phyloP scores from a whole-genome alignment of 2,113 vertebrate genomes.

The Malurus cyaneus region DNA sequence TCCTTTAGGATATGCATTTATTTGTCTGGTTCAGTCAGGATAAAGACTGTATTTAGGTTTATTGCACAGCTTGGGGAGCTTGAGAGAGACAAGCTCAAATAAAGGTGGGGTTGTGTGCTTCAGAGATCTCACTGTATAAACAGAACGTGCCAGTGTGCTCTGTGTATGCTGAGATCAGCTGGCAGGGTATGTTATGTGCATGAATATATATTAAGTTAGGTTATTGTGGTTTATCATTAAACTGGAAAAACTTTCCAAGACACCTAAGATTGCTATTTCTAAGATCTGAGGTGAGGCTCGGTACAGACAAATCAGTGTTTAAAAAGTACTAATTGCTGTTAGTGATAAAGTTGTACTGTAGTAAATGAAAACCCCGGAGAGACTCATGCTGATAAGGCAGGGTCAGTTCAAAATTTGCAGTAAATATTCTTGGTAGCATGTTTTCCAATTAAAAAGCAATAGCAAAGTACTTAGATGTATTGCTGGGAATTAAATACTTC shows the following conservation, averaged over 20 bases:
- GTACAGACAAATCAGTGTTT: not conserved
- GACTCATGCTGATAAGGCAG: not conserved
- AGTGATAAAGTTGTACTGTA: not conserved
- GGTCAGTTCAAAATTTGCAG: conserved; percentile 5
- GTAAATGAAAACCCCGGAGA: not conserved
- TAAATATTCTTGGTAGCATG: not conserved
- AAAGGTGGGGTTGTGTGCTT: not conserved
- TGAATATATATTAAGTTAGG: not conserved
- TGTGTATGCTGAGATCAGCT: not conserved
- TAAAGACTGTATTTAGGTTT: not conserved
- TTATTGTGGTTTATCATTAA: not conserved
- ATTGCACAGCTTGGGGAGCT: not conserved
- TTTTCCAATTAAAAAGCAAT: conserved; percentile 41
- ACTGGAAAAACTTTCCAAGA: not conserved
- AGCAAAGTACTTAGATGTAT: not conserved
- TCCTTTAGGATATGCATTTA: not conserved
- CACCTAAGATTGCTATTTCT: not conserved
- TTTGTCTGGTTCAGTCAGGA: not conserved
- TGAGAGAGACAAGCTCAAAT: not conserved
- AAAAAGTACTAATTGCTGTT: not conserved
- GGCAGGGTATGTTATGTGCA: accelerated
- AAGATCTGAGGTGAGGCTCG: not conserved
- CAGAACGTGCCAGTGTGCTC: accelerated
- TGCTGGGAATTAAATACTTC: not conserved
- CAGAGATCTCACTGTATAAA: not conserved